A percentile compares a stretch with the other conserved stretches of the same genome.
phyloP scores from a whole-genome alignment of 35 echinoderm and acorn worm species.

The Acanthaster planci region DNA sequence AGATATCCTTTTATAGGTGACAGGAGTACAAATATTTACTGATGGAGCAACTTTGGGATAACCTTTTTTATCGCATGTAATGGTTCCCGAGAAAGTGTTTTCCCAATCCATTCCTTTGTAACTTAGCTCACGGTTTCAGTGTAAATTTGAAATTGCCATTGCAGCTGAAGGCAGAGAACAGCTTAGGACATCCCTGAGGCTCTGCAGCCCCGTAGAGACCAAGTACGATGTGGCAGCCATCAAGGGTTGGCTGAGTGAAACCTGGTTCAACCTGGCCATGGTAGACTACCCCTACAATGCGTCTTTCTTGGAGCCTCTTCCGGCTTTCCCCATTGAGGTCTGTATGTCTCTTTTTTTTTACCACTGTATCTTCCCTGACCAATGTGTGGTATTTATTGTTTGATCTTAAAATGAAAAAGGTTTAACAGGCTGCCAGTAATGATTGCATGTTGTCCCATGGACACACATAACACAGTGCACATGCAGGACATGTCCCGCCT shows the following conservation, averaged over 20 bases:
- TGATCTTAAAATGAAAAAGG: no score
- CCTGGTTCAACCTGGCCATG: constrained; percentile 94
- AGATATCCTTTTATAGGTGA: no score
- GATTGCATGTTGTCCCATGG: no score
- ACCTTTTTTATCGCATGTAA: no score
- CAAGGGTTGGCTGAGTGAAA: constrained; percentile 59
- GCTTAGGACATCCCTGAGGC: background rate
- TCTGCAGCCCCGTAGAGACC: constrained; percentile 63
- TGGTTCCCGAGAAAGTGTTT: no score
- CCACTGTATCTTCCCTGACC: no score
- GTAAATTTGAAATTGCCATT: background rate
- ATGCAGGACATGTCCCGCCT: no score
- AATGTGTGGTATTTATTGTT: no score
- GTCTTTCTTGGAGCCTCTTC: constrained; percentile 86
- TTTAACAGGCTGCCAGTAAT: no score
- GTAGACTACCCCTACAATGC: constrained; percentile 95
- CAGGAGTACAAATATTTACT: no score
- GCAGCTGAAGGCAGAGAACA: background rate
- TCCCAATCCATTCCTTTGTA: background rate
- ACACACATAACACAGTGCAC: no score
- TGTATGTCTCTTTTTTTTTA: background rate
- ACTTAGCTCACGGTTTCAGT: background rate
- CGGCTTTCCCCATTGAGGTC: constrained; percentile 89
- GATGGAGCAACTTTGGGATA: no score
- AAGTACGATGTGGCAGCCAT: constrained; percentile 50